Base-by-base conservation (phyloP, 2,797 vertebrate genomes). In the Sarcoramphus papa region DNA sequence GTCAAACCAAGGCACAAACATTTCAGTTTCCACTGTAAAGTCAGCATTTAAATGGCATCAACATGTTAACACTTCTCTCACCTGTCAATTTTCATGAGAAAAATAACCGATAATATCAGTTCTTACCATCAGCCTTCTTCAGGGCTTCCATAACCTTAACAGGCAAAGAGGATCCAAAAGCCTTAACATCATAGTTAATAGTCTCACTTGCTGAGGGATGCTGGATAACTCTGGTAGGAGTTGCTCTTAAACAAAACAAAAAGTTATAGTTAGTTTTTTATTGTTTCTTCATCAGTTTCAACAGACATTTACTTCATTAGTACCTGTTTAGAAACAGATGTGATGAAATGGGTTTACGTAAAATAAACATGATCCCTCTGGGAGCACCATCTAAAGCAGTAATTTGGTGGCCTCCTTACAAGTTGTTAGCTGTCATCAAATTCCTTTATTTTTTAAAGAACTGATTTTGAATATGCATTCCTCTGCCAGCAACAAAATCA, bases 141-240 rank as follows among this genome's bases (percentile, higher is more conserved):
- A 99, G 97, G 2, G 98, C 99, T 97, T 99, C 99, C 99, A 99
- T 99, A 92, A 99, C 98, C 96, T 99, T 99, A 84, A 99, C 99
- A 10, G 99, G 99, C 37, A 99, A 98, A 75, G 99, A 99, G 0
- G 99, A 99, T 37, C 99, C 99, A 95, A 99, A 99, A 2, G 98
- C 98, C 91, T 99, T 99, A 53, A 99, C 98, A 20, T 99, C 99
- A n/a, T 99, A 99, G 96, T 99, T 98, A 94, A 98, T 43, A 1
- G 98, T 98, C 41, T 99, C 99, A 35, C 97, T 97, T 16, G 98
- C 81, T 12, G 98, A 96, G 40, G 98, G 98, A 90, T 98, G 98
- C 88, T 99, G 98, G 16, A 97, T 94, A 60, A 96, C 92, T 73
- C 99, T 98, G 8, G 98, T 98, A 47, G 99, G 99, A 31, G 99